These are phyloP conservation scores for Limonius californicus DNA, from an alignment of 1,140 invertebrate species.

Conservation along the genomic window DNA sequence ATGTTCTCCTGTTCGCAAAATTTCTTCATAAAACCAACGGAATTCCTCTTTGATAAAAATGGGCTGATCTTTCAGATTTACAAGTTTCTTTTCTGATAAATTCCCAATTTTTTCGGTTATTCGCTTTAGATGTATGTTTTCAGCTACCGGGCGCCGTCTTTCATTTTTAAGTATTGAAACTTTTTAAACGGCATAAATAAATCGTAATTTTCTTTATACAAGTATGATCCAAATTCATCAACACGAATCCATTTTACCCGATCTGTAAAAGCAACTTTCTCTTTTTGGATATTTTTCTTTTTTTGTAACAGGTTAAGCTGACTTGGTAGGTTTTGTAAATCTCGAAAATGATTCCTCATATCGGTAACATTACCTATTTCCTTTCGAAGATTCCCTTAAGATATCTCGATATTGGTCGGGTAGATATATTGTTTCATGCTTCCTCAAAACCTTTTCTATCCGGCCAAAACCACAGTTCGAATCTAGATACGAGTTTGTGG, in stretches of 20 bases:
- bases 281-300: slow-evolving; percentile 3
- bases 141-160: background rate
- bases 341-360: slow-evolving; percentile 13
- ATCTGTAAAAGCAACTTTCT: slow-evolving; percentile 14
- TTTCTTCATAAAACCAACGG: slow-evolving; percentile 3
- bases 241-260: slow-evolving; percentile 17
- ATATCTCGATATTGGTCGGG: slow-evolving; percentile 25
- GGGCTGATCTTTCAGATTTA: background rate
- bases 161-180: background rate
- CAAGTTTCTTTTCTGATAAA: background rate
- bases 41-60: background rate
- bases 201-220: slow-evolving; percentile 20
- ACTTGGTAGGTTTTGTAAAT: slow-evolving; percentile 1
- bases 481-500: slow-evolving; percentile 26
- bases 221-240: slow-evolving; percentile 8
- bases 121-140: background rate
- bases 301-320: slow-evolving; percentile 6
- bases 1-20: slow-evolving; percentile 5
- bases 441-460: slow-evolving; percentile 26
- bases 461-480: slow-evolving; percentile 31
- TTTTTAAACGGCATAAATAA: background rate
- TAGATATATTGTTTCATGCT: slow-evolving; percentile 20
- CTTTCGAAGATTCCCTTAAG: background rate
- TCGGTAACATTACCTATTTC: background rate
- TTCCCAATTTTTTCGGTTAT: background rate